These are phyloP conservation scores for Hybognathus amarus DNA, from an alignment of 2,797 vertebrate genomes.

Conservation along the genomic window DNA sequence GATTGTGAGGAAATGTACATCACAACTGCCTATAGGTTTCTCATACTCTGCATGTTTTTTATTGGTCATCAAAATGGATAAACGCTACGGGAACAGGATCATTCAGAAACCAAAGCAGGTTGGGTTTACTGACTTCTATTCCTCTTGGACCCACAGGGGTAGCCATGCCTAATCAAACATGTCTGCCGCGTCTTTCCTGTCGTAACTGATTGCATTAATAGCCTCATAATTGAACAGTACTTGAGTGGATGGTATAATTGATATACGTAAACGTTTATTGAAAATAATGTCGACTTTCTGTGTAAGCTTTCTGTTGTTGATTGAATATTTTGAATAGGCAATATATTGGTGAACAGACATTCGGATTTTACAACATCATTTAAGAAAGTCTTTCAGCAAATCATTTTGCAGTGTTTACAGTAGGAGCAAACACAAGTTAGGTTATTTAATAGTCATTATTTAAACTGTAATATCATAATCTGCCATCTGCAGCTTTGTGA, in stretches of 20 bases:
- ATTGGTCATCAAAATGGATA: not conserved
- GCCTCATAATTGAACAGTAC: not conserved
- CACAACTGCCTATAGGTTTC: not conserved
- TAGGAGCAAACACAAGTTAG: no score
- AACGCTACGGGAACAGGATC: not conserved
- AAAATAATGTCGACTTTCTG: not conserved
- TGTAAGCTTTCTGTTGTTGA: not conserved
- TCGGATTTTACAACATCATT: not conserved
- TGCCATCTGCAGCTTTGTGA: no score
- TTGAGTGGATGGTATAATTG: not conserved
- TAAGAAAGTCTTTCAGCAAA: not conserved
- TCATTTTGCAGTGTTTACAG: no score
- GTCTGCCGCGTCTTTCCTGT: slow-evolving; percentile 4
- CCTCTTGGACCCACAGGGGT: not conserved
- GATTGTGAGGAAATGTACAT: not conserved
- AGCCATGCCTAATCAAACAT: slow-evolving; percentile 17
- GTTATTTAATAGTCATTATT: no score
- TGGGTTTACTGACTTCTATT: not conserved
- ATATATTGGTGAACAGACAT: not conserved
- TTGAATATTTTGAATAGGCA: not conserved
- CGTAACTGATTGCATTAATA: slow-evolving; percentile 18
- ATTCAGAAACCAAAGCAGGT: not conserved
- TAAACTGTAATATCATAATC: no score
- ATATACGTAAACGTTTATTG: not conserved
- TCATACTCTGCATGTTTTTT: not conserved